Evolutionary conservation across 1,140 invertebrate genomes (phyloP), one percentile per base, ranked within the genome.

Genomic region (Calephelis nemesis): DNA sequence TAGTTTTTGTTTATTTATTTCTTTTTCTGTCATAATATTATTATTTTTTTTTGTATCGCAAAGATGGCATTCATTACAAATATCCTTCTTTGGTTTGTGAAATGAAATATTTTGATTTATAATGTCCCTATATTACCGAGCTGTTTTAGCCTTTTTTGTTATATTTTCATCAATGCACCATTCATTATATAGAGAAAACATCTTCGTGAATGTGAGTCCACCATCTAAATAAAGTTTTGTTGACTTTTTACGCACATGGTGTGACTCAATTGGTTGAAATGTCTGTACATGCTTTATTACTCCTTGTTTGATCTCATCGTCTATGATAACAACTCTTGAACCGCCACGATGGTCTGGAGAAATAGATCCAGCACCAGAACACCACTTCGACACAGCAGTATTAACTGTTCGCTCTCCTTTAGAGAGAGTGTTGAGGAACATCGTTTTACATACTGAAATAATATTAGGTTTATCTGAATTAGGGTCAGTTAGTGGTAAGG

Each of bases 71-170:
- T 47, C 58, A 62, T 40, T 62, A 13, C 58, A 62, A 62, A 62
- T 62, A 62, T 62, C 58, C 30, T 64, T 48, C 2, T 64, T 64
- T 48, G 63, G 63, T 30, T 64, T 64, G n/a, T 64, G 47, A 64
- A 64, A 64, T n/a, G 63, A 64, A 48, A 64, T 49, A 19, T 49
- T 64, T 48, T 49, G 45, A 64, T 64, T 64, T 13, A 64, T 49
- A 48, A 64, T 64, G 15, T 64, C n/a, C 5, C 63, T n/a, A 64
- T n/a, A n/a, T n/a, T n/a, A n/a, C 19, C 19, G 47, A 7, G 12
- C 7, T 47, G 0, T 47, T 47, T 47, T 3, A 0, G 7, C 2
- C n/a, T 62, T 62, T 62, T 62, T 62, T 62, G 1, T 62, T 40
- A 62, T 62, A 39, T 62, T 62, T 62, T 62, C 19, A 62, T 30